Percentiles rank a stretch among this genome's conserved stretches.
phyloP scores from a whole-genome alignment of 2,888 invertebrate genomes.

The Polydrusus pterygomalis region DNA sequence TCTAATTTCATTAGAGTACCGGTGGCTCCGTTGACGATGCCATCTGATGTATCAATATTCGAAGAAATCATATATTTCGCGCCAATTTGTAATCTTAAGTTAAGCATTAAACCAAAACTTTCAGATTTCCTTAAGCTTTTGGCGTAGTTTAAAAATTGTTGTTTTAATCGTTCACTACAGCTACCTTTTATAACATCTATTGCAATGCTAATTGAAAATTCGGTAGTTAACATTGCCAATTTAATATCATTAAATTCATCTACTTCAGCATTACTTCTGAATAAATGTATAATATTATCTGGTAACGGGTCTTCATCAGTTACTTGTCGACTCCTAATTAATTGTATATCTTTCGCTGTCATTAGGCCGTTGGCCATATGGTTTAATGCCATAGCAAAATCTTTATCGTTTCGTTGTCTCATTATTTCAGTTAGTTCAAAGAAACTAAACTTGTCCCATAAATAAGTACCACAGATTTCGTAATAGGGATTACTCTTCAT shows the following conservation, averaged over 20 bases:
- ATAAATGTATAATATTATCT: constrained; percentile 26
- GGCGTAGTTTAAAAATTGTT: neutral
- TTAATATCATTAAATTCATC: constrained; percentile 21
- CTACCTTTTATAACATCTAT: constrained; percentile 31
- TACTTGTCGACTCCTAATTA: constrained; percentile 27
- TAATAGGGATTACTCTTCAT: neutral
- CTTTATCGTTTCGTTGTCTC: constrained; percentile 30
- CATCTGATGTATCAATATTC: constrained; percentile 58
- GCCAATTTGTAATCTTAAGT: constrained; percentile 24
- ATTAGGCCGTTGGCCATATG: constrained; percentile 6
- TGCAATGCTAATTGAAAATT: constrained; percentile 13
- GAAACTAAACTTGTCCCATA: constrained; percentile 30
- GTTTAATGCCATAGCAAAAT: constrained; percentile 24
- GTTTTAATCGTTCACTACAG: constrained; percentile 8
- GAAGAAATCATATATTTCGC: constrained; percentile 59
- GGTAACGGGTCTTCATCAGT: constrained; percentile 11
- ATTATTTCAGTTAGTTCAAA: constrained; percentile 41
- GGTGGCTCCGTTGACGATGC: constrained; percentile 60
- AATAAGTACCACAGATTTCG: constrained; percentile 25
- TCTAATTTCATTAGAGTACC: constrained; percentile 18
- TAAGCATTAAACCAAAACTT: neutral
- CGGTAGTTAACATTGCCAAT: neutral
- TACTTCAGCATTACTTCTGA: constrained; percentile 26
- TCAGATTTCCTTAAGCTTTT: no score
- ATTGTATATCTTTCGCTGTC: constrained; percentile 16